Evolutionary conservation across 2,797 vertebrate genomes (phyloP), one percentile per base, ranked within the genome.

Genomic region (Cossypha polioptera): DNA sequence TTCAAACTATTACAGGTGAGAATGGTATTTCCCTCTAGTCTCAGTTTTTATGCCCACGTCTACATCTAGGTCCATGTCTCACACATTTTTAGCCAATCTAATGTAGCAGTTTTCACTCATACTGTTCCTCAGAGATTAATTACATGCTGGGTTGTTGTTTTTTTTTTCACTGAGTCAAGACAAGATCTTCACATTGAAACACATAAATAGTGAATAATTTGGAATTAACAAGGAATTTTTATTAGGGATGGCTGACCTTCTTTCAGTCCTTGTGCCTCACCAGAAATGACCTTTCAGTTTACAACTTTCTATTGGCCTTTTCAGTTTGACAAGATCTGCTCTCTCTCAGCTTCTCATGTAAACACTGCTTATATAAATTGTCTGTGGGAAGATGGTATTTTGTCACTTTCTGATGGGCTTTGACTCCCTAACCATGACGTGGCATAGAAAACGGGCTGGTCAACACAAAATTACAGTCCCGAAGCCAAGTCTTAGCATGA

Each of bases 291-390:
- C 92, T 98, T 97, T 97, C 57, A 72, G 65, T 97, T 97, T 97
- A 96, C 50, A 97, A n/a, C 58, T 94, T 97, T 94, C 69, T 62
- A 51, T 87, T 96, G 93, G 88, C 95, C 96, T 98, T 98, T 98
- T 96, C 96, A 82, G 42, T 76, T 78, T 80, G 45, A 97, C 88
- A 94, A 65, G 89, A 88, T 88, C 82, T 90, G 36, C 69, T 94
- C 42, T 93, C 84, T 96, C 88, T 62, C 79, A 85, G 38, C 86
- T 96, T 85, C 81, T 82, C 68, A 86, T 69, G 82, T 74, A 94
- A 95, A 71, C 29, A 33, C 10, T 86, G 53, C 24, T 90, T 73
- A 9, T 13, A 83, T 48, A 95, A 97, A 93, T 77, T 79, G 25
- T 71, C 88, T 94, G 40, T 65, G 35, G 11, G 35, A 54, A 86